Base-by-base conservation (phyloP, 2,888 invertebrate species). In the Portevinia maculata region DNA sequence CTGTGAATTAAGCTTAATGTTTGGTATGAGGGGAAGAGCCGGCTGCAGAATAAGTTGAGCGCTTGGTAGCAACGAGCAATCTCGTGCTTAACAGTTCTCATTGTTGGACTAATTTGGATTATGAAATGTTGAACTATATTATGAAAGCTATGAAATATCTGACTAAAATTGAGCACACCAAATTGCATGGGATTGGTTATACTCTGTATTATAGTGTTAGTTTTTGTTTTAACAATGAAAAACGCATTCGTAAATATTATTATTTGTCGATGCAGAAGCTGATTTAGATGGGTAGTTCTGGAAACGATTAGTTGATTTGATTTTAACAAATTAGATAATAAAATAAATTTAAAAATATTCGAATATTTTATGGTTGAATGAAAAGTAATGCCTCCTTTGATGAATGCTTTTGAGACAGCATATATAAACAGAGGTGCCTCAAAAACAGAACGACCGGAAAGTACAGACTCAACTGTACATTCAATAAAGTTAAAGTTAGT, bases 141-240 rank as follows among this genome's bases (percentile, higher is more conserved):
- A 3, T 17, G 32, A 70, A 17, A 32, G 0, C 32, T 59, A 3
- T n/a, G 24, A 0, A 41, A 59, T n/a, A 64, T 8, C 24, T 50
- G 60, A 30, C 7, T 13, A 17, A 32, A 37, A 52, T 37, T 44
- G 0, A 28, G 44, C 11, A 8, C 30, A 69, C 53, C 37, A 30
- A 28, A 15, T 34, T 34, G 69, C 15, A 65, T 15, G 7, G 28
- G 17, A 34, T 57, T 59, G 7, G 4, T 41, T 24, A 52, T 39
- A 15, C 15, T 41, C 6, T 65, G 69, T 71, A 48, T 53, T 6
- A 60, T 8, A 17, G 62, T 64, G 65, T 53, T 19, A 64, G 48
- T 70, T 46, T 57, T 70, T 46, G 76, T 71, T 65, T 76, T 67
- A 15, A 71, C 64, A 76, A 81, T 70, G 75, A 81, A 81, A 81